phyloP scores from a whole-genome alignment of 2,797 vertebrate species.

The Pseudochirops corinnae region DNA sequence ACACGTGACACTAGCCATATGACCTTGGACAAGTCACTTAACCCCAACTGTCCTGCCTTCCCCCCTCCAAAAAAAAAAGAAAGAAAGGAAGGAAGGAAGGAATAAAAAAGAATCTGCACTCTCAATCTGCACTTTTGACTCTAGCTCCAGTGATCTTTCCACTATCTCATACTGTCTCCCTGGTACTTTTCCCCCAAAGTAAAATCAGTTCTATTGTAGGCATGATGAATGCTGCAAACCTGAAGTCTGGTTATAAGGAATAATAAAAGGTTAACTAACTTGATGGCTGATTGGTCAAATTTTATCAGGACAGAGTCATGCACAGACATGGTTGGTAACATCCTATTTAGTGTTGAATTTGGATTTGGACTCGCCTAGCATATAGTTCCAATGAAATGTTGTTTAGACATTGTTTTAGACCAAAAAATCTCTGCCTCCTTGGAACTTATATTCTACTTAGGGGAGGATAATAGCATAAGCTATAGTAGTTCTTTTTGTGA shows the following conservation, averaged over 20 bases:
- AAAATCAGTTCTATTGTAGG: constrained; percentile 8
- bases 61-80: too few species aligned
- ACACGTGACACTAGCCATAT: too few species aligned
- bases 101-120: too few species aligned
- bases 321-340: constrained; percentile 55
- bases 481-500: too few species aligned
- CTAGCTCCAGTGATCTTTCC: not conserved
- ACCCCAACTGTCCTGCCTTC: too few species aligned
- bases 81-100: too few species aligned
- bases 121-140: not conserved
- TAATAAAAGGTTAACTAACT: constrained; percentile 58
- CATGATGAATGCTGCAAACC: constrained; percentile 40
- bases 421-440: too few species aligned
- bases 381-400: constrained; percentile 59
- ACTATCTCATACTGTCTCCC: not conserved
- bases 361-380: constrained; percentile 57
- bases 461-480: too few species aligned
- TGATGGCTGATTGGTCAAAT: constrained; percentile 60
- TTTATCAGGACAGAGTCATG: constrained; percentile 55
- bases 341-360: constrained; percentile 46
- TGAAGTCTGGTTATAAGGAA: constrained; percentile 67
- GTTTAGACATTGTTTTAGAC: not conserved
- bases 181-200: constrained; percentile 16
- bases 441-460: too few species aligned
- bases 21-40: too few species aligned